These are phyloP conservation scores for Sclerurus mexicanus DNA, from an alignment of 2,113 vertebrate genomes.

Conservation along the genomic window DNA sequence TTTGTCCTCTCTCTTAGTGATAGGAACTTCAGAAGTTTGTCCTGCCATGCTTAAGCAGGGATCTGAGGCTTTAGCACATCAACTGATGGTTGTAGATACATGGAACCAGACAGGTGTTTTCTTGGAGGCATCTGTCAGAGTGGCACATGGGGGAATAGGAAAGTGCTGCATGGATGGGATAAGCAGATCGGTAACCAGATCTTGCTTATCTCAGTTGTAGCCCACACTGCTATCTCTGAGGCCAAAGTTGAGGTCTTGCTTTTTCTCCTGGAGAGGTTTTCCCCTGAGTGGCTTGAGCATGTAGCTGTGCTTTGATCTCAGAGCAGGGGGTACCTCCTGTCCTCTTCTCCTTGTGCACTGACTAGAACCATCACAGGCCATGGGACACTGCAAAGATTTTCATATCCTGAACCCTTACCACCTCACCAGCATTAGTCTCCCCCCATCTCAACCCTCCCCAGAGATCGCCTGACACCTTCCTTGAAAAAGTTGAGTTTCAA, in stretches of 20 bases:
- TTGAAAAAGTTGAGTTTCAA: neutral
- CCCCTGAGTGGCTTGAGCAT: neutral
- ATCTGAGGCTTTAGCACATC: neutral
- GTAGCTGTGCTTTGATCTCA: neutral
- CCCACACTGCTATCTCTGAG: neutral
- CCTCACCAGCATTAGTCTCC: neutral
- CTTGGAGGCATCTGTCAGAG: neutral
- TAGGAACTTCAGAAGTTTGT: neutral
- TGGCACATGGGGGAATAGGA: fast-evolving
- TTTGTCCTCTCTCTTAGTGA: neutral
- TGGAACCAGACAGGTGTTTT: neutral
- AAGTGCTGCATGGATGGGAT: neutral
- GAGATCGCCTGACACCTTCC: neutral
- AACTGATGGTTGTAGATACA: fast-evolving
- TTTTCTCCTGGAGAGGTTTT: neutral
- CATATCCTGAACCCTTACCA: neutral
- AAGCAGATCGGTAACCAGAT: neutral
- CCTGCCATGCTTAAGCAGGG: neutral
- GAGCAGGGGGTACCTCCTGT: neutral
- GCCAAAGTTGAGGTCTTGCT: neutral
- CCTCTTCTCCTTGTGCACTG: neutral
- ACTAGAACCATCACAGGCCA: neutral
- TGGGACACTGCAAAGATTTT: neutral
- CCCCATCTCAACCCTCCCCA: neutral
- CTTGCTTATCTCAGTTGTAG: neutral